phyloP scores from a whole-genome alignment of 1,140 invertebrate genomes.

The Cotesia chilonis region DNA sequence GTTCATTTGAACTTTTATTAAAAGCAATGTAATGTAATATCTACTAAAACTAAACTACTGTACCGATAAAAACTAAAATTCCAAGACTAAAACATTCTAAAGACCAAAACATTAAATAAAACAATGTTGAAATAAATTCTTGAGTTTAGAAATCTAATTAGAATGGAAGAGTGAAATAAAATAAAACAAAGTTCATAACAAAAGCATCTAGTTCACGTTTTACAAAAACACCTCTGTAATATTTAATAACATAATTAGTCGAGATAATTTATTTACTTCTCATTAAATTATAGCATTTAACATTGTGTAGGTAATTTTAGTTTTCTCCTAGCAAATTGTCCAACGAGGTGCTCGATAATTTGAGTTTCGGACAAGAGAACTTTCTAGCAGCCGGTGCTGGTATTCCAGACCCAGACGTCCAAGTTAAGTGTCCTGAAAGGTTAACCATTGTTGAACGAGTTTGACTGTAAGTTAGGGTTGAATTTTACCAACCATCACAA shows the following conservation, averaged over 20 bases:
- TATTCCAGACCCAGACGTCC: constrained; percentile 39
- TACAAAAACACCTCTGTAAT: no score
- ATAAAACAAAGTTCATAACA: no score
- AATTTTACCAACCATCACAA: constrained; percentile 48
- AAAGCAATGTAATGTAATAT: no score
- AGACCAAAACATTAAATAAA: no score
- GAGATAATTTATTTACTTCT: not conserved
- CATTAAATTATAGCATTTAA: not conserved
- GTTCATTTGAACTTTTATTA: not conserved
- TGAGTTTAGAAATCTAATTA: no score
- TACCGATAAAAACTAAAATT: no score
- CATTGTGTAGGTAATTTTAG: not conserved
- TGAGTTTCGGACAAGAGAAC: constrained; percentile 22
- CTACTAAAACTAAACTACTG: no score
- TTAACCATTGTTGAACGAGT: constrained; percentile 59
- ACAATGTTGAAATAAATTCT: no score
- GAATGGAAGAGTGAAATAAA: no score
- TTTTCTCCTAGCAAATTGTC: not conserved
- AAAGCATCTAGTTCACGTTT: no score
- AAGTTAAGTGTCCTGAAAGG: constrained; percentile 55
- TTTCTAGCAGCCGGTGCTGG: constrained; percentile 25
- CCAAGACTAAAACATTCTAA: no score
- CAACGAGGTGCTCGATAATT: constrained; percentile 19
- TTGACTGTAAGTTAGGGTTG: constrained; percentile 55
- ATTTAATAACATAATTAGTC: no score